Base-by-base conservation (phyloP, 2,888 invertebrate species). In the Oscheius onirici region DNA sequence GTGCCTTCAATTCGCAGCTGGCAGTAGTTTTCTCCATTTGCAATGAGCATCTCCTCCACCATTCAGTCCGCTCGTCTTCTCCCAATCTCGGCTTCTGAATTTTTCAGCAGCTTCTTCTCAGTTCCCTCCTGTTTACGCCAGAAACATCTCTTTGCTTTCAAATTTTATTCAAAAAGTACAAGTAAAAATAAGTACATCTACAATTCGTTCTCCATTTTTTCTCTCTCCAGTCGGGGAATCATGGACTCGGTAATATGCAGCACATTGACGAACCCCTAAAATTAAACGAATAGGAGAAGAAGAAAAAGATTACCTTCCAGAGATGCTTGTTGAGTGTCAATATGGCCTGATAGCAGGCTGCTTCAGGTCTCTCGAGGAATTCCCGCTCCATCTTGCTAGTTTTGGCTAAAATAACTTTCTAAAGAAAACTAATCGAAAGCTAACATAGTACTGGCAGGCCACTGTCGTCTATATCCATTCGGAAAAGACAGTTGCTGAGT, bases 61-160 rank as follows among this genome's bases (percentile, higher is more conserved):
- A n/a, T 65, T 69, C 72, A 65, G 66, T 66, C 72, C 40, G 44
- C 51, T 41, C 13, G 54, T n/a, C 24, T 63, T 63, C 28, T 63
- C 49, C 49, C 46, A 63, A n/a, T 63, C 34, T 34, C n/a, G 24
- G 49, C 49, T 49, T 46, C 15, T 63, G 63, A 63, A 63, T 63
- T 63, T 63, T 63, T 63, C 63, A 63, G 28, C 13, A 49, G 17
- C 8, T 49, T 17, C 49, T 20, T 10, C 49, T n/a, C 17, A 17
- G 22, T 10, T 10, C 49, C 49, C 49, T 10, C 49, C 1, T 22
- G n/a, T 49, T 17, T 49, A 10, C 46, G 8, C 17, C 17, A 49
- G 10, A 15, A 17, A 20, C 22, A 3, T 13, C 57, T 55, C n/a
- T n/a, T 8, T 57, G 3, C 28, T 6, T 6, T n/a, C 13, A 24